Base-by-base conservation (phyloP, 2,113 vertebrate genomes). In the Lota lota region DNA sequence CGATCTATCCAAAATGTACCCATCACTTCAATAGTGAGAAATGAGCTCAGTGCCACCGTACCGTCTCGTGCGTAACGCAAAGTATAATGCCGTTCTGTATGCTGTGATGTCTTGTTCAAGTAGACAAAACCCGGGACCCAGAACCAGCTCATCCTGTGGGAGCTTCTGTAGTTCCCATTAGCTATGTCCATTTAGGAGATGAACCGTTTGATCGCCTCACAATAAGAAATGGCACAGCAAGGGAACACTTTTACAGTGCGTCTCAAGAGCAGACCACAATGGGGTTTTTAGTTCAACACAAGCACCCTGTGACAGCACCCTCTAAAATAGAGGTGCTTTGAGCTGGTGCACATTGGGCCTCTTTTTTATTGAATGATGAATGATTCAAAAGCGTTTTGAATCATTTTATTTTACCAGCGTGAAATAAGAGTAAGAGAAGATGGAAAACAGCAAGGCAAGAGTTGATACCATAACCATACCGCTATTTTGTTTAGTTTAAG, bases 371-470 rank as follows among this genome's bases (percentile, higher is more conserved):
- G 28, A 33, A 33, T 28, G 24, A 28, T 28, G 24, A 28, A 28
- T 33, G 28, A 33, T 72, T 87, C 69, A 70, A 73, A 81, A 79
- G 66, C 80, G 83, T 84, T 79, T 81, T 84, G 83, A 68, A 72
- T 82, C 85, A 72, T 81, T 85, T 65, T 33, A 68, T 81, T 92
- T 89, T 86, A 90, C 78, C 79, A 85, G 82, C 66, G 89, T 85
- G 70, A 88, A 89, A 77, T 80, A 86, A 90, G 74, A 73, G 58
- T 69, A 33, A 7, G 68, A 66, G 17, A 24, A 78, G 83, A 86
- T 88, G 82, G 79, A 87, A 92, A 90, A 82, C 88, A 90, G 82
- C 90, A 90, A 64, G 66, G 71, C 68, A 58, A 75, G 74, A 69
- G 64, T 80, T 66, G 56, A 47, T 47, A 33, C 7, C 28, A 33